These are phyloP conservation scores for Anastrepha obliqua DNA, from an alignment of 1,140 invertebrate genomes.

Conservation along the genomic window DNA sequence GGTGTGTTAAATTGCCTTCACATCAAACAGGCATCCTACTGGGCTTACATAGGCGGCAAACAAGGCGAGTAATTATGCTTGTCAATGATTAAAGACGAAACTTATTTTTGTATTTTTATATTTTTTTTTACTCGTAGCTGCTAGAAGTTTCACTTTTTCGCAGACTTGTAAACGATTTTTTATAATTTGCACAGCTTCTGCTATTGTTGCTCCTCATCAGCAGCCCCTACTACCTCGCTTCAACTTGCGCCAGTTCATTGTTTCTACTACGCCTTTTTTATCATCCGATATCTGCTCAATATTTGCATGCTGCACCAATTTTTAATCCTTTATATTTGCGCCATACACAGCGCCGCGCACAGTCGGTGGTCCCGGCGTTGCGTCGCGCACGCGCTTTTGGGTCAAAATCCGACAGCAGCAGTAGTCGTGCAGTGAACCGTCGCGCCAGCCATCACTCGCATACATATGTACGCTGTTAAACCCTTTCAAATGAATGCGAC, in stretches of 20 bases:
- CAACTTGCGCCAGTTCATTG: not conserved
- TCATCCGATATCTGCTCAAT: not conserved
- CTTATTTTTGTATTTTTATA: not conserved
- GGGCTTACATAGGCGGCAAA: not conserved
- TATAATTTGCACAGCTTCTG: not conserved
- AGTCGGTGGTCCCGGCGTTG: not conserved
- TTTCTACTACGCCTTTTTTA: not conserved
- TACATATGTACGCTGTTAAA: not conserved
- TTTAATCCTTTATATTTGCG: not conserved
- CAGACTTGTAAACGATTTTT: constrained; percentile 3
- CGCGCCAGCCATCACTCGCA: not conserved
- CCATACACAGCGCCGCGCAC: not conserved
- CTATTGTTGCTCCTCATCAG: not conserved
- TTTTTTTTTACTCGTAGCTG: not conserved
- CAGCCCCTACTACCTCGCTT: not conserved
- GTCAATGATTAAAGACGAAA: not conserved
- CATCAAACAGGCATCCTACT: not conserved
- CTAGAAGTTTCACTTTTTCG: constrained; percentile 43
- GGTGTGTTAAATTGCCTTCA: not conserved
- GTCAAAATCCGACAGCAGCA: not conserved
- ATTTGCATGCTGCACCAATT: not conserved
- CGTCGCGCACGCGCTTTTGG: not conserved
- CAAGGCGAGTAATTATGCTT: constrained; percentile 40
- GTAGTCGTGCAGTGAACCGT: not conserved
- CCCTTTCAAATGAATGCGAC: constrained; percentile 24